Base-by-base conservation (phyloP, 2,888 invertebrate species). In the Lithodes maja region DNA sequence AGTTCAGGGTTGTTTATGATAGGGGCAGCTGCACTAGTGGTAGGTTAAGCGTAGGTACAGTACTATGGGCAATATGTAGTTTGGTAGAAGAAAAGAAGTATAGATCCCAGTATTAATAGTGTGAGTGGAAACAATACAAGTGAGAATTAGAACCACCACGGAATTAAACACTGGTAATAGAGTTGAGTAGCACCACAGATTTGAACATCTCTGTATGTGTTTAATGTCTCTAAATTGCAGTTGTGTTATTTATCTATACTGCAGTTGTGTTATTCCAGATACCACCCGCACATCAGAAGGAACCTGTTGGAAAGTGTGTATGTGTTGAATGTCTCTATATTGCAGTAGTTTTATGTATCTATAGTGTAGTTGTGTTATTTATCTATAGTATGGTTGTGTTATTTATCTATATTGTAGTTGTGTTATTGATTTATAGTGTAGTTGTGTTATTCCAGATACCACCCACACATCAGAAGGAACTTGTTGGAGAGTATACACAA, bases 401-500 rank as follows among this genome's bases (percentile, higher is more conserved):
- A 61, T 61, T 5, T 61, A 61, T 61, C 5, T 61, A 12, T 33
- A 33, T 33, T 33, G 33, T 33, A 33, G 33, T 33, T 33, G 33
- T 33, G 33, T 33, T 61, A 61, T 61, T 12, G 61, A 61, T 5
- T 5, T 7, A 61, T 12, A 7, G 12, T 61, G 61, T 7, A 5
- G 5, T 49, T 52, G 83, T 49, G 5, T 7, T 71, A 1, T 74
- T 53, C 2, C 85, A 89, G 84, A 52, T 79, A 89, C 85, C 81
- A 78, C 15, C 89, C 89, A 5, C 78, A 89, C 89, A 86, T 89
- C 78, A 77, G 89, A 7, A 85, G 71, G 7, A 89, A 89, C 15
- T 54, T 89, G 71, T 33, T 89, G 69, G 89, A 86, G 85, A 86
- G 89, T 52, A 2, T 89, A n/a, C 85, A 86, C 89, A 89, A 86